phyloP scores from a whole-genome alignment of 1,140 invertebrate genomes.

The Campoletis sonorensis region DNA sequence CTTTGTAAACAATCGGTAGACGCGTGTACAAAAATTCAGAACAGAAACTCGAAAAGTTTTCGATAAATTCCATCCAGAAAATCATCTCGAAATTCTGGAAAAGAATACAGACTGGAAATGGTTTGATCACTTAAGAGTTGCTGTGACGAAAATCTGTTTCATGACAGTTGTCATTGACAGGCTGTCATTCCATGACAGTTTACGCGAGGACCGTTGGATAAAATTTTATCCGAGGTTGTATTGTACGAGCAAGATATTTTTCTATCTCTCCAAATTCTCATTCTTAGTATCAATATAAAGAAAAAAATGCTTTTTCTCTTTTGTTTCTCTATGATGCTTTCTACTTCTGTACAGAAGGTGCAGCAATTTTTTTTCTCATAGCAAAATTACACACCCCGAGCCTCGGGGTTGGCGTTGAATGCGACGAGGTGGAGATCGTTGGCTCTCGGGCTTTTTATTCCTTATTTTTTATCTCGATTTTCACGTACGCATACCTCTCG shows the following conservation, averaged over 20 bases:
- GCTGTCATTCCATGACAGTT: too few species aligned
- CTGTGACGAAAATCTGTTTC: too few species aligned
- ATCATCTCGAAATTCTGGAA: too few species aligned
- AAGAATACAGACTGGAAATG: too few species aligned
- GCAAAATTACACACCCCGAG: background rate
- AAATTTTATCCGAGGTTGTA: background rate
- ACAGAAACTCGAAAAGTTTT: too few species aligned
- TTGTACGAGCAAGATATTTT: background rate
- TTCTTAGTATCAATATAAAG: background rate
- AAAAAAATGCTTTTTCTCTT: background rate
- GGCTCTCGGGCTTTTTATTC: background rate
- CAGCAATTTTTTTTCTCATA: background rate
- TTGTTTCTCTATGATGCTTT: background rate
- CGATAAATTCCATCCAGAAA: too few species aligned
- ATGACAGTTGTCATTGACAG: too few species aligned
- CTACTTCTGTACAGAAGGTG: background rate
- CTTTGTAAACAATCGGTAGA: too few species aligned
- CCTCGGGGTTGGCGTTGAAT: background rate
- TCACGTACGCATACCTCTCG: background rate
- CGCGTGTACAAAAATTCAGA: too few species aligned
- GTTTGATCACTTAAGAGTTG: too few species aligned
- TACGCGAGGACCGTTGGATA: background rate
- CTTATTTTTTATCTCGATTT: too few species aligned
- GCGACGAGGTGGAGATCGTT: background rate
- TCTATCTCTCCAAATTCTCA: background rate